phyloP scores from a whole-genome alignment of 2,797 vertebrate genomes.

The Valencia hispanica region DNA sequence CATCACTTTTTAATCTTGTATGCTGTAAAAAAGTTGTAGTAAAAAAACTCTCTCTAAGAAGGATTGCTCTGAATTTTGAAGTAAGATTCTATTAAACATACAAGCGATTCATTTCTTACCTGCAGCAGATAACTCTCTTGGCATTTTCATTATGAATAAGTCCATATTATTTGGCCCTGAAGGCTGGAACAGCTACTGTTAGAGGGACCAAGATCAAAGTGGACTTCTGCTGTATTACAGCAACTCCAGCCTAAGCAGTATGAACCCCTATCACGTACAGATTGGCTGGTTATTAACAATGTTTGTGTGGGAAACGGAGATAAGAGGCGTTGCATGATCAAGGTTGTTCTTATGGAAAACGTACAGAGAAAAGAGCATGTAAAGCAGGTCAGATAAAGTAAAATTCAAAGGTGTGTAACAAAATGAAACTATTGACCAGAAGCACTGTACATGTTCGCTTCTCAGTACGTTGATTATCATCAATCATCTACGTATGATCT shows the following conservation, averaged over 20 bases:
- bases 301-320: neutral
- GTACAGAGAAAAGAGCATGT: neutral
- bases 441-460: neutral
- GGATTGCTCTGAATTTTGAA: neutral
- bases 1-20: neutral
- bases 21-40: neutral
- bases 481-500: no score
- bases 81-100: neutral
- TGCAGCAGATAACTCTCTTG: neutral
- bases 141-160: neutral
- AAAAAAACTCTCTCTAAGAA: neutral
- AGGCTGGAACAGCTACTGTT: neutral
- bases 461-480: neutral
- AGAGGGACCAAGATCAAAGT: neutral
- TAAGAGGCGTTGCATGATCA: no score
- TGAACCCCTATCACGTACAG: no score
- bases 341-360: neutral
- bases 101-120: no score
- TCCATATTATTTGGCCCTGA: neutral
- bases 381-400: neutral
- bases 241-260: neutral
- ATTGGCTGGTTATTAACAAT: neutral
- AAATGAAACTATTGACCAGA: neutral
- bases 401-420: neutral
- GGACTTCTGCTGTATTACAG: no score